A percentile compares a stretch with the other conserved stretches of the same genome.
phyloP scores from a whole-genome alignment of 2,113 vertebrate genomes.

The Chaetodon auriga region DNA sequence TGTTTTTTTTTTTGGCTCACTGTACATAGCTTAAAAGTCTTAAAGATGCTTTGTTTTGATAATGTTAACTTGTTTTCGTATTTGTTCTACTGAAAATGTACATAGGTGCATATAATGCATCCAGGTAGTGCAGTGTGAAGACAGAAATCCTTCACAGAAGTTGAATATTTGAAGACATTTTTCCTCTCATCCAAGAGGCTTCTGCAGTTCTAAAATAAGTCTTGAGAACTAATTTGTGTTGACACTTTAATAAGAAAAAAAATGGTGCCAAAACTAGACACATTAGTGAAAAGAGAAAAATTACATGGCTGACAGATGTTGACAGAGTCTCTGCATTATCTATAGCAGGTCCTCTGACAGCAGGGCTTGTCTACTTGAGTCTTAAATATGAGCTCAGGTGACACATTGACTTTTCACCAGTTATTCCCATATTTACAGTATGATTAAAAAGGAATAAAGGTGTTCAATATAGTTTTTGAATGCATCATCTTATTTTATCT shows the following conservation, averaged over 20 bases:
- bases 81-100: neutral
- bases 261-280: slow-evolving; percentile 2
- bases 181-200: neutral
- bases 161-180: slow-evolving; percentile 7
- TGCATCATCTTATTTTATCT: neutral
- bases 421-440: neutral
- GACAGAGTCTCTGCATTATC: neutral
- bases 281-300: neutral
- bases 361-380: neutral
- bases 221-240: slow-evolving; percentile 3
- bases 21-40: neutral
- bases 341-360: neutral
- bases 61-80: neutral
- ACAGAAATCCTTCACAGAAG: neutral
- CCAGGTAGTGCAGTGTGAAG: neutral
- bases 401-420: neutral
- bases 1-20: too few relatives aligned
- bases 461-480: slow-evolving; percentile 10
- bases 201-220: slow-evolving; percentile 6
- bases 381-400: neutral
- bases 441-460: neutral
- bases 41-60: neutral
- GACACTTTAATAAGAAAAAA: neutral
- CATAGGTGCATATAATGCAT: neutral
- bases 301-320: neutral